Evolutionary conservation across 2,888 invertebrate species (phyloP).

Genomic region (Pseudococcus longispinus): DNA sequence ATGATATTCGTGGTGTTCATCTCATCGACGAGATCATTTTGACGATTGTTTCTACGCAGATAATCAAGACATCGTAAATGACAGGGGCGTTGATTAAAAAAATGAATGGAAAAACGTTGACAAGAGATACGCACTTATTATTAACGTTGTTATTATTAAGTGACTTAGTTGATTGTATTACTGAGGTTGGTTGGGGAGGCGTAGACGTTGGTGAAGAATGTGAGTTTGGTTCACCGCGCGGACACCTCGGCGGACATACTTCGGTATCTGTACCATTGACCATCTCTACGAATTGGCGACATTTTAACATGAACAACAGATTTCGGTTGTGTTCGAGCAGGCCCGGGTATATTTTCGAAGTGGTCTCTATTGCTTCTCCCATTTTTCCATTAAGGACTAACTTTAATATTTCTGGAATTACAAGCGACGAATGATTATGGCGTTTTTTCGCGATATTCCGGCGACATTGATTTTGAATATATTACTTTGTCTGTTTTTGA

Average conservation of each 20-base stretch:
- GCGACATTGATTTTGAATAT: neutral
- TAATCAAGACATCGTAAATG: neutral
- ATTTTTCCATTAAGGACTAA: conserved; percentile 90
- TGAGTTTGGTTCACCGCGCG: conserved; percentile 61
- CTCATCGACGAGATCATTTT: conserved; percentile 60
- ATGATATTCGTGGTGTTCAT: conserved; percentile 51
- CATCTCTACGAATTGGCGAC: conserved; percentile 99
- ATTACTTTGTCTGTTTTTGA: conserved; percentile 95
- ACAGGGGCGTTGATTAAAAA: neutral
- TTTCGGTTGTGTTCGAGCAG: conserved; percentile 89
- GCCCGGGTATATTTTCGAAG: conserved; percentile 89
- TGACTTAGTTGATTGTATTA: conserved; percentile 79
- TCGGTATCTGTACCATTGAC: conserved; percentile 88
- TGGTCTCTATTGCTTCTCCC: conserved; percentile 93
- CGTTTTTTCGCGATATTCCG: neutral
- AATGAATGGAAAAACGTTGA: neutral
- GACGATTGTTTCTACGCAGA: conserved; percentile 60
- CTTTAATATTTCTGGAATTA: conserved; percentile 82
- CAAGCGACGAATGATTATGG: conserved; percentile 49
- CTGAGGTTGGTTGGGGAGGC: conserved; percentile 72
- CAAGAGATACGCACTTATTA: conserved; percentile 29
- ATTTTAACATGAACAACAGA: conserved; percentile 93
- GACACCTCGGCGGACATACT: conserved; percentile 65
- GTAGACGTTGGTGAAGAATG: conserved; percentile 60
- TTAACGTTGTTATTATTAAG: conserved; percentile 60